A percentile compares a stretch with the other conserved stretches of the same genome.
phyloP scores from a whole-genome alignment of 2,797 vertebrate genomes.

The Crocidura indochinensis region DNA sequence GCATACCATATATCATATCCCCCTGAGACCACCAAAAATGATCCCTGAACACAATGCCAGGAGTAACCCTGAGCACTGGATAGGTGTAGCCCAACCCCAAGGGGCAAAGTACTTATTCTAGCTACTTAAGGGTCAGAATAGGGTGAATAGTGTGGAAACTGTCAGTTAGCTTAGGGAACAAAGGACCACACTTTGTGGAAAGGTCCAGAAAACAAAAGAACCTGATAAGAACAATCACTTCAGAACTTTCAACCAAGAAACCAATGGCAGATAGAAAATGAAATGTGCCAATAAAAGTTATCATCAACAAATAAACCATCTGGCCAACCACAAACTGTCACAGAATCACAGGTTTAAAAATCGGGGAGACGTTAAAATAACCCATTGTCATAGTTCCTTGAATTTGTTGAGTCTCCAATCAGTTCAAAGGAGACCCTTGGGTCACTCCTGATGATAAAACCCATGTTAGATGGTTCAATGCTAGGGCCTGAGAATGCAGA shows the following conservation, averaged over 20 bases:
- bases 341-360: not conserved
- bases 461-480: too few species aligned
- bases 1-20: too few species aligned
- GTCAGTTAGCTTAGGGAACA: not conserved
- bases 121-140: not conserved
- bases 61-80: too few species aligned
- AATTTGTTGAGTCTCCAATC: not conserved
- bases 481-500: too few species aligned
- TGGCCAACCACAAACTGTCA: conserved; percentile 6
- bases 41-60: too few species aligned
- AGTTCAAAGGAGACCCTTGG: not conserved
- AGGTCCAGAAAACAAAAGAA: not conserved
- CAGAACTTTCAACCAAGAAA: not conserved
- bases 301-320: conserved; percentile 61
- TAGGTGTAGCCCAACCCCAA: too few species aligned
- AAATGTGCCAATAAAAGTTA: conserved; percentile 31
- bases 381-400: too few species aligned
- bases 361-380: too few species aligned
- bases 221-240: conserved; percentile 15
- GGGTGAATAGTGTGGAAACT: not conserved
- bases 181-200: not conserved
- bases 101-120: not conserved
- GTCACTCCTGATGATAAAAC: too few species aligned
- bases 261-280: conserved; percentile 24
- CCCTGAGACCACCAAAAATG: too few species aligned